Conservation (phyloP, 2,113 vertebrate species). For the Salvelinus alpinus region DNA sequence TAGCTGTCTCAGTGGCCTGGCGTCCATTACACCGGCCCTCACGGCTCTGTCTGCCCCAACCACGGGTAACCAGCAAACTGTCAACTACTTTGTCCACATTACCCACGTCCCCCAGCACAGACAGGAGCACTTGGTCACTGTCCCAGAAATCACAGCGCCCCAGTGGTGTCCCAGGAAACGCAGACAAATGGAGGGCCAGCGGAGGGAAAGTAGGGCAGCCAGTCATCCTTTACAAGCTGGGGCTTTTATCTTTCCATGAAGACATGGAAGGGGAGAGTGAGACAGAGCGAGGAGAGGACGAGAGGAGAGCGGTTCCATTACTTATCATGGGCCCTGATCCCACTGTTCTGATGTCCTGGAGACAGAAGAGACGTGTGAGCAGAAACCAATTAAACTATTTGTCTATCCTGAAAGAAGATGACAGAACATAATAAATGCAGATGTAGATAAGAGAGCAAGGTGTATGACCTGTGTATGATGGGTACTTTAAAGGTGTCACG, state of each 20-base stretch:
- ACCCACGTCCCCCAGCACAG: constrained; percentile 76
- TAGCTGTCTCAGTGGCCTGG: constrained; percentile 52
- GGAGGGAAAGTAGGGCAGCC: constrained; percentile 74
- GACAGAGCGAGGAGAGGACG: constrained; percentile 36
- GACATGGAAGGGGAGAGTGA: constrained; percentile 30
- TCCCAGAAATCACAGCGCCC: constrained; percentile 75
- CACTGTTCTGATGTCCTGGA: constrained; percentile 11
- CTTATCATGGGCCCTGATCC: constrained; percentile 27
- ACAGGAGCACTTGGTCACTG: constrained; percentile 78
- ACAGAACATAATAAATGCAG: not conserved
- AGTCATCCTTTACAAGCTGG: constrained; percentile 68
- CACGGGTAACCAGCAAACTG: constrained; percentile 69
- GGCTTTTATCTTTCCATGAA: constrained; percentile 31
- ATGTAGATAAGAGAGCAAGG: not conserved
- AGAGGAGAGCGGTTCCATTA: constrained; percentile 49
- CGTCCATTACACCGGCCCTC: constrained; percentile 65
- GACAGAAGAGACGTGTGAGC: constrained; percentile 11
- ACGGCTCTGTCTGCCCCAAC: constrained; percentile 61
- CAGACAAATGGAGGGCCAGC: constrained; percentile 76
- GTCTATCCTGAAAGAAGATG: not conserved
- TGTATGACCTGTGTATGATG: not conserved
- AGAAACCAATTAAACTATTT: constrained; percentile 1
- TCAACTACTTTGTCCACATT: constrained; percentile 78
- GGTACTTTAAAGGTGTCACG: not conserved
- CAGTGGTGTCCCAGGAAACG: constrained; percentile 69